phyloP scores from a whole-genome alignment of 1,140 invertebrate genomes.

The Contarinia nasturtii region DNA sequence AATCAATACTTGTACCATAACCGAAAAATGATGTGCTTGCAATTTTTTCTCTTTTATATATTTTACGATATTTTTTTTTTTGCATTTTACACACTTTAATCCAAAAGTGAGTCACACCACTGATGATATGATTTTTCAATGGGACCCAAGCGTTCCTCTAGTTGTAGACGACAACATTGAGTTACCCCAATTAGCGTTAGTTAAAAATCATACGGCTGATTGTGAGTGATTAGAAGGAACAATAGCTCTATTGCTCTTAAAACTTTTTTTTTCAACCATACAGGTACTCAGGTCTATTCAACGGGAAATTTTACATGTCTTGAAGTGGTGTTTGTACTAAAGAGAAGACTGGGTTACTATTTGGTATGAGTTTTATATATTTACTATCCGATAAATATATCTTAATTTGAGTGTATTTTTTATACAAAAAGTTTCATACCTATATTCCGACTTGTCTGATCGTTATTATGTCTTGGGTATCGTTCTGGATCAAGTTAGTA shows the following conservation, averaged over 20 bases:
- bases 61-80: background rate
- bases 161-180: conserved; percentile 75
- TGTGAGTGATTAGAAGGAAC: conserved; percentile 23
- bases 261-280: conserved; percentile 38
- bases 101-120: conserved; percentile 72
- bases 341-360: conserved; percentile 67
- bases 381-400: too few relatives aligned
- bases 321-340: conserved; percentile 66
- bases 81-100: background rate
- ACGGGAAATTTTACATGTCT: conserved; percentile 72
- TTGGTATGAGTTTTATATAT: too few relatives aligned
- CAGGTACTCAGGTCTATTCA: conserved; percentile 19
- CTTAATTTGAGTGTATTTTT: too few relatives aligned
- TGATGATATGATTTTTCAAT: conserved; percentile 66
- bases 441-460: conserved; percentile 79
- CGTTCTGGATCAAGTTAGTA: conserved; percentile 85
- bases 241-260: conserved; percentile 57
- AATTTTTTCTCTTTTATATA: background rate
- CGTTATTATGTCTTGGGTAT: conserved; percentile 85
- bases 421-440: too few relatives aligned
- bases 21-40: too few relatives aligned
- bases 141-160: conserved; percentile 72
- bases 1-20: background rate
- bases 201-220: conserved; percentile 73
- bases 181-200: conserved; percentile 67